These are phyloP conservation scores for Maniola hyperantus DNA, from an alignment of 2,888 invertebrate species.

Conservation along the genomic window DNA sequence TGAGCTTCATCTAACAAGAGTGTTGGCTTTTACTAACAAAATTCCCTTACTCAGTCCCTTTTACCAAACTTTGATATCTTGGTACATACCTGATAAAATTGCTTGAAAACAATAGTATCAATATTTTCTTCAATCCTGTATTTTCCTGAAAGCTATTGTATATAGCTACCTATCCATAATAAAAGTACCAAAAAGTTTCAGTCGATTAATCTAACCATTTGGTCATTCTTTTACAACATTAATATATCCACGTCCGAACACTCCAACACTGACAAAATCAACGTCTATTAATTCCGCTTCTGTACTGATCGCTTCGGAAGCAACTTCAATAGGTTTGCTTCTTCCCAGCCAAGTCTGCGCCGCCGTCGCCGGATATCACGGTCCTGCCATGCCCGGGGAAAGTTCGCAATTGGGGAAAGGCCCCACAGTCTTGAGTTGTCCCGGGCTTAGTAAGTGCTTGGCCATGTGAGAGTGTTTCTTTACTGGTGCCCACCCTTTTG, in stretches of 20 bases:
- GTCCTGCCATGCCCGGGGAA: slow-evolving; percentile 74
- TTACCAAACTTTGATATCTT: too few relatives aligned
- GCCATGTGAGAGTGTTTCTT: slow-evolving; percentile 42
- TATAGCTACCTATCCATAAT: too few relatives aligned
- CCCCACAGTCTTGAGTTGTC: slow-evolving; percentile 60
- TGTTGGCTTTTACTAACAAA: slow-evolving; percentile 36
- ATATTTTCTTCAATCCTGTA: too few relatives aligned
- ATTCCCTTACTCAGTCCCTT: neutral
- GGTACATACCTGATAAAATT: too few relatives aligned
- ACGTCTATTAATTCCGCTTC: slow-evolving; percentile 12
- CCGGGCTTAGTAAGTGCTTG: slow-evolving; percentile 62
- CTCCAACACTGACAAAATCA: neutral
- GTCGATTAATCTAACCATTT: neutral
- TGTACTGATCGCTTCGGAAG: slow-evolving; percentile 19
- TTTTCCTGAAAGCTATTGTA: too few relatives aligned
- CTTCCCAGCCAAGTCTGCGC: slow-evolving; percentile 53
- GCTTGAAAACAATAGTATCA: too few relatives aligned
- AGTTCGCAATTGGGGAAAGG: slow-evolving; percentile 64
- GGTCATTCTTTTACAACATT: neutral
- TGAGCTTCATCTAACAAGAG: slow-evolving; percentile 64
- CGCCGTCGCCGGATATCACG: slow-evolving; percentile 58
- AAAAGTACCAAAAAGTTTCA: neutral
- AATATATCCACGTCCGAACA: neutral
- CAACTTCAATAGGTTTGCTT: slow-evolving; percentile 49
- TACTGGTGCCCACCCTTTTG: too few relatives aligned